Base-by-base conservation (phyloP, 2,888 invertebrate species). In the Caenorhabditis panamensis region DNA sequence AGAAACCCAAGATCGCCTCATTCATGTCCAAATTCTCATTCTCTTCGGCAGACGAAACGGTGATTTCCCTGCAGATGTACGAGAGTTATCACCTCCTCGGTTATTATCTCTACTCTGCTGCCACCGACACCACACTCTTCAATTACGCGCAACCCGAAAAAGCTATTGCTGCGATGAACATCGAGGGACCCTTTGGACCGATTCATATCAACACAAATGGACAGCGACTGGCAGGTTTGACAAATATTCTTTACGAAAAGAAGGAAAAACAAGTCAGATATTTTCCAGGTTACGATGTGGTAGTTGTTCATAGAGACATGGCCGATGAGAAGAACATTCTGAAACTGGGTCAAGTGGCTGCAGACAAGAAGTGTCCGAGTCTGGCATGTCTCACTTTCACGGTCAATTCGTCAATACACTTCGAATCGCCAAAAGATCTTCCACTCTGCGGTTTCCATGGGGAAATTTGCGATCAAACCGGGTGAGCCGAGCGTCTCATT, bases 391-490 rank as follows among this genome's bases (percentile, higher is more conserved):
- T 73, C 24, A 44, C 36, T 22, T 73, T 67, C 13, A 8, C 20
- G 13, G 37, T 36, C 26, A 77, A 75, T 18, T 58, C 64, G 6
- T 56, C 56, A 0, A 36, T 47, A 8, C 9, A 13, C n/a, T 78
- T 63, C 26, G 59, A 81, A 58, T 51, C 58, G 4, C 68, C 63
- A 20, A 72, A 67, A 31, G 89, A 87, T 66, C 80, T 84, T 44
- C 89, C 89, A 9, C 61, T 83, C 2, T 89, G 89, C 67, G 89
- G 89, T 8, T 89, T 88, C 77, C 71, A 83, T 64, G 86, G 87
- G 36, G 88, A 89, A 61, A 75, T 86, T 9, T 89, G 89, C 56
- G 89, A 89, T 75, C 87, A 89, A 54, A 82, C 82, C 22, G 86
- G 86, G 83, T 87, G n/a, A 71, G 53, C 47, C 56, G 37, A 18